Conservation (phyloP, 2,888 invertebrate species). For the Leistus spinibarbis region DNA sequence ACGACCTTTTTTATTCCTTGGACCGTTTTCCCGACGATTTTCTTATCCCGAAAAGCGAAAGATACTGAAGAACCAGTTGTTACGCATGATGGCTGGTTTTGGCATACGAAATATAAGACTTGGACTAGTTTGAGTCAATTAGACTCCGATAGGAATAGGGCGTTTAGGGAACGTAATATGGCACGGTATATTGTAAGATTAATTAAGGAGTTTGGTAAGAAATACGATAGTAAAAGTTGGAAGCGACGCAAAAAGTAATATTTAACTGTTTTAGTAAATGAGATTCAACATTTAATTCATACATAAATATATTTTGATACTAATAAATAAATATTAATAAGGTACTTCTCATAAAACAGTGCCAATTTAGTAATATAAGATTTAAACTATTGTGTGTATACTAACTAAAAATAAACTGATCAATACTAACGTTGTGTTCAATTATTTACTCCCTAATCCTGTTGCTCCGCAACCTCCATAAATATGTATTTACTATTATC, state of each 20-base stretch:
- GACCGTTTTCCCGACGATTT: slow-evolving; percentile 61
- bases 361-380: slow-evolving; percentile 7
- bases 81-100: slow-evolving; percentile 62
- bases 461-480: neutral
- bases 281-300: slow-evolving; percentile 1
- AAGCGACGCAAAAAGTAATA: slow-evolving; percentile 49
- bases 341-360: neutral
- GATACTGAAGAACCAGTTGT: slow-evolving; percentile 43
- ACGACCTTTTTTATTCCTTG: slow-evolving; percentile 69
- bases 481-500: neutral
- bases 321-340: neutral
- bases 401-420: neutral
- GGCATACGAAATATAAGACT: slow-evolving; percentile 63
- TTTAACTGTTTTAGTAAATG: slow-evolving; percentile 1
- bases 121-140: slow-evolving; percentile 59
- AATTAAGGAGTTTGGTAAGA: slow-evolving; percentile 54
- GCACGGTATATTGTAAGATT: slow-evolving; percentile 43
- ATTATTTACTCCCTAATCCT: neutral
- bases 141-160: slow-evolving; percentile 46
- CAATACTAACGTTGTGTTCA: neutral
- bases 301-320: slow-evolving; percentile 34
- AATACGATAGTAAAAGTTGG: slow-evolving; percentile 53
- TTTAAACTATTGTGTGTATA: neutral
- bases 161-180: slow-evolving; percentile 41
- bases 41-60: slow-evolving; percentile 49